These are phyloP conservation scores for Parazoanthus atlanticus DNA, from an alignment of 92 coral and sea anemone genomes.

Conservation along the genomic window DNA sequence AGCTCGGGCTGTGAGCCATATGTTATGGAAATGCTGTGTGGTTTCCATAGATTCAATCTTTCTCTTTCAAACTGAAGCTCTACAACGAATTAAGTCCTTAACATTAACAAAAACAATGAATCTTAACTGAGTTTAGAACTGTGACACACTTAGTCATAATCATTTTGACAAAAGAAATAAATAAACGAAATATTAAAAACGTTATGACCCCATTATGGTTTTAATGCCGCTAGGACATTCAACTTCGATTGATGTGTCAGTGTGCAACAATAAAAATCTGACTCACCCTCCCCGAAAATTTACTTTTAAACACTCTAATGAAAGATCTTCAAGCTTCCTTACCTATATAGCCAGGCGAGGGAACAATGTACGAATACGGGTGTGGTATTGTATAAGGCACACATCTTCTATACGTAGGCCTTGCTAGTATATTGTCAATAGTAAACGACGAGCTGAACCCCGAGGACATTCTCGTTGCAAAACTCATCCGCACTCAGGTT, in stretches of 20 bases:
- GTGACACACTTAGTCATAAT: neutral
- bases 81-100: slow-evolving; percentile 15
- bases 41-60: neutral
- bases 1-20: slow-evolving; percentile 30
- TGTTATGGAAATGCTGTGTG: slow-evolving; percentile 11
- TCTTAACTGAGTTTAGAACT: neutral
- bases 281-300: neutral
- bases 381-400: slow-evolving; percentile 77
- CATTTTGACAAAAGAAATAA: neutral
- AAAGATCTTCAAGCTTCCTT: slow-evolving; percentile 29
- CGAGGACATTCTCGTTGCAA: slow-evolving; percentile 64
- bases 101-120: slow-evolving; percentile 4
- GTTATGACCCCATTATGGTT: neutral
- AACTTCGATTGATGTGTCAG: neutral
- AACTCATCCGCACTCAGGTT: slow-evolving; percentile 46
- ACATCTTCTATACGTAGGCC: slow-evolving; percentile 89
- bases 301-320: neutral
- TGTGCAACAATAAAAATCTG: neutral
- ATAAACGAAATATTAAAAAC: slow-evolving; percentile 11
- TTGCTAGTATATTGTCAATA: slow-evolving; percentile 95
- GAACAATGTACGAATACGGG: slow-evolving; percentile 79
- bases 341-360: slow-evolving; percentile 88
- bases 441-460: slow-evolving; percentile 91
- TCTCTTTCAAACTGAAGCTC: neutral
- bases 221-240: neutral